Evolutionary conservation across 2,113 vertebrate species (phyloP), one percentile per base, ranked within the genome.

Genomic region (Fulica atra): DNA sequence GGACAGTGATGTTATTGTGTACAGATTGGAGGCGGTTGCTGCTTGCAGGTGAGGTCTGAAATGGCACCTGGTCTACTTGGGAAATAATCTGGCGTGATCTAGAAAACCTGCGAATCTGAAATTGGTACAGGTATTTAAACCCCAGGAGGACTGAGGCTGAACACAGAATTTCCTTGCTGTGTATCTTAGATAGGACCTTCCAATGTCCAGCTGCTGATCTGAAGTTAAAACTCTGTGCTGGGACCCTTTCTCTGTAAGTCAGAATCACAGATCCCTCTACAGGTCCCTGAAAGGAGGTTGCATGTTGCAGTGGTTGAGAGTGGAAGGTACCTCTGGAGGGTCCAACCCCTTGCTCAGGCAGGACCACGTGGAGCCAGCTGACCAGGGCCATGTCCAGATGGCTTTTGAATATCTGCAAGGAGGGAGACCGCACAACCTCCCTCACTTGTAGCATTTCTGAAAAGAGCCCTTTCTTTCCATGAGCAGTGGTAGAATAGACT

Each of bases 1-100:
- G 1, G 14, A 20, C 28, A 59, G n/a, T 7, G 8, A 46, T 5
- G 8, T 16, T 73, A 14, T 15, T 3, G 1, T 51, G 10, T n/a
- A 51, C 44, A 79, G 59, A 25, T 5, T 19, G 6, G 9, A 10
- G 11, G 16, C 13, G 64, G 18, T 20, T 81, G 16, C 59, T 71
- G 16, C 42, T 59, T 2, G 2, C 33, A 64, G 48, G 13, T 1
- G 11, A 53, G 23, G 4, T 56, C 42, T 94, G 74, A 71, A 83
- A 61, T 35, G 17, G 48, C 14, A 74, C 9, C 61, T 79, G 19
- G 40, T 85, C 29, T 81, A 33, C 60, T 87, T 91, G 50, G 14
- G 23, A 93, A 85, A 73, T 81, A 40, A 53, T 18, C n/a, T 66
- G 12, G 14, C 69, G 46, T 53, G 38, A 29, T 48, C 36, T 81